Evolutionary conservation across 2,113 vertebrate genomes (phyloP), one percentile per base, ranked within the genome.

Genomic region (Scomber colias): DNA sequence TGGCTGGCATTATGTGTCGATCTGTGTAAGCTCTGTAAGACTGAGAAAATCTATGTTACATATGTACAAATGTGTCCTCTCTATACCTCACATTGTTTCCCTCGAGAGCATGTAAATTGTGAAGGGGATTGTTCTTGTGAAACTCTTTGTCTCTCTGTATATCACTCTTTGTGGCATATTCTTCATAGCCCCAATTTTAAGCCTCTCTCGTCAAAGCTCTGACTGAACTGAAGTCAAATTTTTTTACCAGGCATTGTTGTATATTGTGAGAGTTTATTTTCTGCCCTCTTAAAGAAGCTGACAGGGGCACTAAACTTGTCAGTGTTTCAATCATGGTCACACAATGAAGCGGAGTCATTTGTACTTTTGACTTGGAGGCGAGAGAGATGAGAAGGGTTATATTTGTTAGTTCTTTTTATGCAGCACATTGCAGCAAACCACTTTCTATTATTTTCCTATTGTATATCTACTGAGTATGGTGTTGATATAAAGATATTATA

Each of bases 341-440:
- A 65, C 64, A 77, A 77, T 79, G 75, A 84, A 83, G 24, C 31
- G 31, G 31, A 82, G 65, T 77, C 5, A 53, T 87, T 92, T 86
- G 31, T 89, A 71, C 82, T 85, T 89, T 86, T 64, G 30, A 81
- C 61, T 62, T 19, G 17, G 77, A 71, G 66, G 66, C 76, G 0
- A 62, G 75, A 87, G 69, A 86, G 62, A 80, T 27, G 77, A 71
- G 64, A 89, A 68, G 64, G 75, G 83, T 89, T 90, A 54, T 91
- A 90, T 92, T 75, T 92, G 83, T 85, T 87, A 64, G 61, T 93
- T 84, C 35, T 88, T 86, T 90, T 91, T 93, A 94, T 94, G 92
- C 93, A 92, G 92, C 94, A 95, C 94, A 94, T 93, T 94, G 93
- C 92, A 87, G 93, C 94, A 84, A 27, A 86, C 72, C 89, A 87